Percentiles rank a stretch among this genome's conserved stretches.
phyloP scores from a whole-genome alignment of 2,797 vertebrate genomes.

The Enoplosus armatus region DNA sequence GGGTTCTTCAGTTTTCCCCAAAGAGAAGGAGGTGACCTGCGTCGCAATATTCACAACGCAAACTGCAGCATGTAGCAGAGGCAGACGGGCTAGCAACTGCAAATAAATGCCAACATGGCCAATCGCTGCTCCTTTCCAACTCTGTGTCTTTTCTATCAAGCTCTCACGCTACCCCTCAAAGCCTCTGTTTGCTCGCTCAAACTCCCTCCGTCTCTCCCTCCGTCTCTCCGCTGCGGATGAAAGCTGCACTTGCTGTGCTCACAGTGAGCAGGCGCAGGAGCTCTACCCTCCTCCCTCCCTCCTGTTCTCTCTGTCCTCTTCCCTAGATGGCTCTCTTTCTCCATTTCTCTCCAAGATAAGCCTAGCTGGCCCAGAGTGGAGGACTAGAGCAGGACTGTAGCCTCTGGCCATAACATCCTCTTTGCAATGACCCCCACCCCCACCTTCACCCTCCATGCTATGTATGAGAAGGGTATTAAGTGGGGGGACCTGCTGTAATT shows the following conservation, averaged over 20 bases:
- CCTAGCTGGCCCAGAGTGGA: slow-evolving; percentile 39
- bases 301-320: slow-evolving; percentile 69
- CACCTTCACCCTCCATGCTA: slow-evolving; percentile 15
- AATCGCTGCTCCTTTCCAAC: slow-evolving; percentile 24
- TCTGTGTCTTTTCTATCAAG: slow-evolving; percentile 24
- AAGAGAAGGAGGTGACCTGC: slow-evolving; percentile 63
- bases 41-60: slow-evolving; percentile 47
- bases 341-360: slow-evolving; percentile 68
- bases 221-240: slow-evolving; percentile 84
- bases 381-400: slow-evolving; percentile 47
- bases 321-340: slow-evolving; percentile 81
- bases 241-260: slow-evolving; percentile 83
- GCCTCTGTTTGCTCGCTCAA: slow-evolving; percentile 61
- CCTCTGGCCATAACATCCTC: slow-evolving; percentile 45
- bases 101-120: slow-evolving; percentile 27
- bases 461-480: slow-evolving; percentile 64
- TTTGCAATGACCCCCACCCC: slow-evolving; percentile 46
- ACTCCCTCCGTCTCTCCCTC: slow-evolving; percentile 69
- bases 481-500: slow-evolving; percentile 51
- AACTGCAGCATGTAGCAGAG: slow-evolving; percentile 46
- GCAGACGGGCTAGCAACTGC: slow-evolving; percentile 5
- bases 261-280: slow-evolving; percentile 86
- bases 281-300: slow-evolving; percentile 44
- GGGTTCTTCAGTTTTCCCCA: slow-evolving; percentile 67
- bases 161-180: slow-evolving; percentile 42